Evolutionary conservation across 1,140 invertebrate species (phyloP), one percentile per base, ranked within the genome.

Genomic region (Anastatus disparis): DNA sequence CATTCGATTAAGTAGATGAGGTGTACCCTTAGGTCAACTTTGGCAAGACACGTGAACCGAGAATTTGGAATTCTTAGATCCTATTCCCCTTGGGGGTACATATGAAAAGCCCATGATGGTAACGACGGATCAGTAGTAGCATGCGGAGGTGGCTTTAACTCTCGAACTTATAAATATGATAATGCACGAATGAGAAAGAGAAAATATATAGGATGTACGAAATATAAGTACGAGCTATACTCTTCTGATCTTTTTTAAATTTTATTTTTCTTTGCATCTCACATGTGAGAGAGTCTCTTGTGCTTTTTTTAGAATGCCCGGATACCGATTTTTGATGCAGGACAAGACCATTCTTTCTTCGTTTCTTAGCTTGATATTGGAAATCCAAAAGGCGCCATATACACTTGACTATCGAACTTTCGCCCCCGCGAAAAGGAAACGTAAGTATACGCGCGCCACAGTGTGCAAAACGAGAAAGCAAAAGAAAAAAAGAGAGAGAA

Each of bases 101-200:
- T n/a, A n/a, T 1, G 17, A n/a, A 53, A 29, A 53, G n/a, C 27
- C n/a, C n/a, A n/a, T n/a, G n/a, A 20, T 2, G 2, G 17, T 17
- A 3, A 27, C 13, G 38, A 29, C 1, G 52, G 48, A 64, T 71
- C 50, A 55, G 53, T 9, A 46, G 40, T 9, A 38, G 31, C 50
- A 52, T n/a, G 27, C n/a, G n/a, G n/a, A 35, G 26, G 46, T 13
- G 27, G 62, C 58, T 50, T 20, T 50, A 70, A 71, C 64, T 71
- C 55, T 69, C 67, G 38, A 71, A 76, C 71, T 77, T 76, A 77
- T 77, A 76, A 77, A 77, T 77, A 77, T 77, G 76, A 77, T 77
- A 77, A 77, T 77, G 69, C 58, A 53, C 26, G 31, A 72, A 58
- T 12, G 50, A 70, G 62, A 29, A 48, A 61, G 44, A 52, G 38